Conservation (phyloP, 2,888 invertebrate genomes). For the Eurytoma adleriae region DNA sequence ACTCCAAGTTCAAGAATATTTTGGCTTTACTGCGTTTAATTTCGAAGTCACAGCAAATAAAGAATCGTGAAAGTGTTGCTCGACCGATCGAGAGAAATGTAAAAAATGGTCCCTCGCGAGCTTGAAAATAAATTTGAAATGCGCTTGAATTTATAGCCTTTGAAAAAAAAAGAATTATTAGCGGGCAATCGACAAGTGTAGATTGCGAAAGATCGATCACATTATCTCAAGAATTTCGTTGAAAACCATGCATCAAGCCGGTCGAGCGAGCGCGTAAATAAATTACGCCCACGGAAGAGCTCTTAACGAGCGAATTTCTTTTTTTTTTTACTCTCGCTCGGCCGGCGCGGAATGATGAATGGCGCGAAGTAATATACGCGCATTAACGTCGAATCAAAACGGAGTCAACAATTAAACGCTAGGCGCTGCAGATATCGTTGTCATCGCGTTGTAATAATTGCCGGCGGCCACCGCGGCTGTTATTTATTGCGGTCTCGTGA, state of each 20-base stretch:
- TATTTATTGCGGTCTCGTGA: slow-evolving; percentile 46
- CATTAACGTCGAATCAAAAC: slow-evolving; percentile 52
- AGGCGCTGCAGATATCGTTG: slow-evolving; percentile 50
- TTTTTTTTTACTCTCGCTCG: neutral
- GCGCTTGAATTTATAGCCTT: no score
- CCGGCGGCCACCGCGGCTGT: slow-evolving; percentile 23
- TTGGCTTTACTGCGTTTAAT: no score
- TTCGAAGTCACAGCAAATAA: no score
- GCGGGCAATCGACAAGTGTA: neutral
- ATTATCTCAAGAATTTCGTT: slow-evolving; percentile 10
- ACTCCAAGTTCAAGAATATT: no score
- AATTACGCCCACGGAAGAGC: slow-evolving; percentile 41
- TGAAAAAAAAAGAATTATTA: no score
- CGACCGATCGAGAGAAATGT: no score
- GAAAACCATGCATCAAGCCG: slow-evolving; percentile 7
- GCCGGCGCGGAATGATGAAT: slow-evolving; percentile 46
- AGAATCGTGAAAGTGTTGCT: no score
- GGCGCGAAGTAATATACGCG: slow-evolving; percentile 47
- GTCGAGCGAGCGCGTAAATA: slow-evolving; percentile 12
- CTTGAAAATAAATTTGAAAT: no score
- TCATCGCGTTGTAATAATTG: slow-evolving; percentile 53
- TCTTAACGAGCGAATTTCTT: slow-evolving; percentile 31
- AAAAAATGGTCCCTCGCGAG: no score
- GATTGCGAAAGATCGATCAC: slow-evolving; percentile 18
- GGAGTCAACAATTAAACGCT: slow-evolving; percentile 50